Evolutionary conservation across 2,113 vertebrate genomes (phyloP), one percentile per base, ranked within the genome.

Genomic region (Trematocara unimaculatum): DNA sequence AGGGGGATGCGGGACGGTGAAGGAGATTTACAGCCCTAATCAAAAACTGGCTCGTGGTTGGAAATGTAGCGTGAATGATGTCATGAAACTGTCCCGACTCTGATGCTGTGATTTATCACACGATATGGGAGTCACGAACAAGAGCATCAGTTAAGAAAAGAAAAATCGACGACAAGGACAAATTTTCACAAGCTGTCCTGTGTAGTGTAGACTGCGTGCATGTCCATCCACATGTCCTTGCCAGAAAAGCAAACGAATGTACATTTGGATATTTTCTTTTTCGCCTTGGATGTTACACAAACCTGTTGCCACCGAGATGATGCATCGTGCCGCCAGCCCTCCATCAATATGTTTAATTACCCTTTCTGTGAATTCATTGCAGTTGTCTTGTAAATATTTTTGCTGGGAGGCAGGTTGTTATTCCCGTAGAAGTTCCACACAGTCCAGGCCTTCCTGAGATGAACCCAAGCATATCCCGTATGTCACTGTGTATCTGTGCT

Each of bases 1-100:
- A 80, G 72, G 45, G 14, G 84, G 64, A 77, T 77, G 47, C 55
- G 51, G 33, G 55, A 79, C 54, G 67, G 78, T 47, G 82, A 91
- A 79, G 74, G 91, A 96, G 96, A 96, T 97, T 97, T 96, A 96
- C 95, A 91, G 85, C 95, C 94, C 92, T 94, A 97, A 97, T 97
- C 96, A 97, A 94, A 96, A 94, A 80, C 91, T 88, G 92, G 83
- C 93, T 77, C 83, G 53, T 58, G 31, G 92, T 88, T 96, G 95
- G 94, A 96, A 97, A 97, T 96, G 95, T 95, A 96, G 94, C 96
- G 88, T 96, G 94, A 96, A 95, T 94, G 91, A 95, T 95, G 93
- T 96, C 94, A 95, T 96, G 86, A 96, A 96, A 92, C 91, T 95
- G 93, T 96, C 94, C 90, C 92, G 51, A 85, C 85, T 88, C 84